A percentile compares a stretch with the other conserved stretches of the same genome.
Conservation (phyloP, 2,888 invertebrate genomes). For the Noctua janthe region DNA sequence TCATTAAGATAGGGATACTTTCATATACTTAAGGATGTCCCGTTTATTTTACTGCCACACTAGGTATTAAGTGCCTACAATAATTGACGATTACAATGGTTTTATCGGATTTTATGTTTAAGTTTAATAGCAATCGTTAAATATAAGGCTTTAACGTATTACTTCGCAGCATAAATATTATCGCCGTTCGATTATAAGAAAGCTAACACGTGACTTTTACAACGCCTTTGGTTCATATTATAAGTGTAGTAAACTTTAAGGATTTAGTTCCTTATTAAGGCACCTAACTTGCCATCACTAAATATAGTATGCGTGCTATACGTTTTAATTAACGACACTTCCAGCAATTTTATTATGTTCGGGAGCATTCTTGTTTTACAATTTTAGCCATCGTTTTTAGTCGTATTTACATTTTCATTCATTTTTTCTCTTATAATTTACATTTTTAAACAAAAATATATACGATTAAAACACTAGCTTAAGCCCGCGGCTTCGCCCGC, state of each 20-base stretch:
- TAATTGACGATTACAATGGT: constrained; percentile 25
- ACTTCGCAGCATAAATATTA: constrained; percentile 17
- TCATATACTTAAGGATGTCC: background rate
- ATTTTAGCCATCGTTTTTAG: background rate
- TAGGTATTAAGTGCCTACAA: background rate
- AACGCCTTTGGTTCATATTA: constrained; percentile 4
- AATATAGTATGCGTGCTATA: background rate
- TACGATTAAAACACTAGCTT: no score
- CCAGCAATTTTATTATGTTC: background rate
- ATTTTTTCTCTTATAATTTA: background rate
- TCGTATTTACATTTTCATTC: background rate
- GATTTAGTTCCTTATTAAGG: constrained; percentile 20
- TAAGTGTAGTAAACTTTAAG: constrained; percentile 18
- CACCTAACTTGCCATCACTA: background rate
- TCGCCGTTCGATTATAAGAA: constrained; percentile 17
- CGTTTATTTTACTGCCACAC: background rate
- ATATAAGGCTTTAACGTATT: constrained; percentile 12
- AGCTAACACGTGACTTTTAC: constrained; percentile 42
- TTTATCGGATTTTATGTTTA: constrained; percentile 28
- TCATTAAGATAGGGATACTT: background rate
- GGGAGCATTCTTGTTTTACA: background rate
- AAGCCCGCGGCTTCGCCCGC: no score
- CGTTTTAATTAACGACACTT: background rate
- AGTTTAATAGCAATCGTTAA: constrained; percentile 35
- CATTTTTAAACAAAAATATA: no score